Evolutionary conservation across 2,797 vertebrate species (phyloP).

Genomic region (Mormyrus proboscirostris): DNA sequence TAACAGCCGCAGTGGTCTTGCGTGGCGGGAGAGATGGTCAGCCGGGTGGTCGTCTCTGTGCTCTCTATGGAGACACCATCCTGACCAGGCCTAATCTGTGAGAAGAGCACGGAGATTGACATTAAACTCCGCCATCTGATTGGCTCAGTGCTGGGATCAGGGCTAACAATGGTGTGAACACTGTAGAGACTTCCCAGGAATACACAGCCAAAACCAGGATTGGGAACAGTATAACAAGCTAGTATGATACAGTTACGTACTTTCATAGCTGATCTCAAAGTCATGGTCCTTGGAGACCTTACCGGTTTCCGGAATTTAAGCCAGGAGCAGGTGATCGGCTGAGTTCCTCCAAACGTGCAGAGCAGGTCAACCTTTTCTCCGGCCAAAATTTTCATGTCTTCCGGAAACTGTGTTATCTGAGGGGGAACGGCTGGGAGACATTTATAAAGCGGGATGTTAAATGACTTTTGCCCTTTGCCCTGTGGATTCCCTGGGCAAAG

Average conservation of each 20-base stretch:
- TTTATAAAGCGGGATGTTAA: background rate
- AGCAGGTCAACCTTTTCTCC: conserved; percentile 83
- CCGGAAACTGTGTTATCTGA: conserved; percentile 89
- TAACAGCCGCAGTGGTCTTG: conserved; percentile 97
- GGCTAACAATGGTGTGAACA: background rate
- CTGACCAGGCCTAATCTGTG: conserved; percentile 73
- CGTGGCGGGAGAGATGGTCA: conserved; percentile 80
- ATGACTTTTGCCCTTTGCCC: background rate
- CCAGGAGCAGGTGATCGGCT: conserved; percentile 84
- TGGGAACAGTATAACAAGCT: background rate
- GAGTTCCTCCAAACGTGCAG: conserved; percentile 79
- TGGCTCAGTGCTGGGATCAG: background rate
- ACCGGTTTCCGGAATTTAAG: conserved; percentile 97
- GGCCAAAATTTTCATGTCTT: conserved; percentile 86
- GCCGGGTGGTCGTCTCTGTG: conserved; percentile 71
- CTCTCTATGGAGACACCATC: conserved; percentile 73
- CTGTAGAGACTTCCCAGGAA: background rate
- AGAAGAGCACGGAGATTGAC: background rate
- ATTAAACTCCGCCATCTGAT: background rate
- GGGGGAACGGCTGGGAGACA: conserved; percentile 70
- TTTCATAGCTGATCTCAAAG: background rate
- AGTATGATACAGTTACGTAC: background rate
- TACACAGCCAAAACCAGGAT: background rate
- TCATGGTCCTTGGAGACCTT: conserved; percentile 33
- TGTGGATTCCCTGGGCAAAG: background rate